Percentiles rank a stretch among this genome's conserved stretches.
Evolutionary conservation across 2,797 vertebrate genomes (phyloP).

Genomic region (Mallotus villosus): DNA sequence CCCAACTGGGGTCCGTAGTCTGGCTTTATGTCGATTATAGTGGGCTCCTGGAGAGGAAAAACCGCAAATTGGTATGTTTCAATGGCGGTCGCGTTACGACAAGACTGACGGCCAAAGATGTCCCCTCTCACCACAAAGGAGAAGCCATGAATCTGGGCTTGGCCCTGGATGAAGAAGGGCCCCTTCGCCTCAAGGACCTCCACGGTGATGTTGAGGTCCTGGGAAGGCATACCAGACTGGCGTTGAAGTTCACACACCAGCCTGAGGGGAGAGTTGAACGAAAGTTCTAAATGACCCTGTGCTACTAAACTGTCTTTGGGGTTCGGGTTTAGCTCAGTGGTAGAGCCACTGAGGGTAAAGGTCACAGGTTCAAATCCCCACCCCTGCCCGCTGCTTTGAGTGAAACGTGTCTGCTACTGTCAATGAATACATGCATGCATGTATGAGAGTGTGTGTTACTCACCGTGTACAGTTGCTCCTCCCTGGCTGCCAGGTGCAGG

Average conservation of each 20-base stretch:
- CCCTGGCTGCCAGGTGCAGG: constrained; percentile 54
- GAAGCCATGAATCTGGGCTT: constrained; percentile 70
- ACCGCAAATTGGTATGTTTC: not conserved
- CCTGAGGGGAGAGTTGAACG: constrained; percentile 51
- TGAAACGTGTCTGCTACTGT: not conserved
- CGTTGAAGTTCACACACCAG: constrained; percentile 81
- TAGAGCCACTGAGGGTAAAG: too few relatives aligned
- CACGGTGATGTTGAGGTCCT: constrained; percentile 73
- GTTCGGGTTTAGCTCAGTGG: not conserved
- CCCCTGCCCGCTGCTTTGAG: too few relatives aligned
- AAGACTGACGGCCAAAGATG: not conserved
- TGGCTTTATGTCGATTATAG: constrained; percentile 76
- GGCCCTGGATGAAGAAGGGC: constrained; percentile 77
- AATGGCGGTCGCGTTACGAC: not conserved
- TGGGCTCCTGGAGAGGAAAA: constrained; percentile 75
- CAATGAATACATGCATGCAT: not conserved
- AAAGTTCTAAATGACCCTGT: not conserved
- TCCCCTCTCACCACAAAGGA: constrained; percentile 79
- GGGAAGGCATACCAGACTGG: constrained; percentile 5
- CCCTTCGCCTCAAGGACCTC: constrained; percentile 72
- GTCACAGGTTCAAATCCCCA: too few relatives aligned
- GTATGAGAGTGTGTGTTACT: constrained; percentile 23
- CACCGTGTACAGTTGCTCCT: constrained; percentile 71
- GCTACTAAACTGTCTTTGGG: not conserved
- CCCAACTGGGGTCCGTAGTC: constrained; percentile 81